Evolutionary conservation across 2,888 invertebrate species (phyloP).

Genomic region (Adelognathus sp.): DNA sequence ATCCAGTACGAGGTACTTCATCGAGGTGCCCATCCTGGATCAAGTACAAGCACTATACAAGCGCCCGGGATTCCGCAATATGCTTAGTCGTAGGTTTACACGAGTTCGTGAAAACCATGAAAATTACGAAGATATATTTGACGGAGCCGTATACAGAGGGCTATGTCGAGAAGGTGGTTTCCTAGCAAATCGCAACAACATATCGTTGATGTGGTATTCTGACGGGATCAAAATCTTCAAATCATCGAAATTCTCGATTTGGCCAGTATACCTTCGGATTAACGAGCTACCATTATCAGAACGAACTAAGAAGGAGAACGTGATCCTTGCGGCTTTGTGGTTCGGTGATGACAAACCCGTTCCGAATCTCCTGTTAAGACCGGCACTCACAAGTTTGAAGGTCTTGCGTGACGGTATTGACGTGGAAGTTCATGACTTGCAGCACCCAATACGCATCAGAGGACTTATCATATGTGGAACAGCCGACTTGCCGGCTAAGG

Average conservation of each 20-base stretch:
- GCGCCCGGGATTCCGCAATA: constrained; percentile 36
- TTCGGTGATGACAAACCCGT: neutral
- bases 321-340: neutral
- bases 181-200: neutral
- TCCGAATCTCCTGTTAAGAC: neutral
- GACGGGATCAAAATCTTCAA: neutral
- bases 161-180: neutral
- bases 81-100: constrained; percentile 10
- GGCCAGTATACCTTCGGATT: neutral
- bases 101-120: neutral
- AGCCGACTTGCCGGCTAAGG: neutral
- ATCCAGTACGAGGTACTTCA: constrained; percentile 38
- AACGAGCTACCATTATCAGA: neutral
- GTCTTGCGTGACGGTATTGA: neutral
- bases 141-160: constrained; percentile 30
- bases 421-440: neutral
- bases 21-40: constrained; percentile 44
- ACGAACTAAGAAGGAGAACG: neutral
- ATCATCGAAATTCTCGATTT: neutral
- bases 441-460: neutral
- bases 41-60: constrained; percentile 47
- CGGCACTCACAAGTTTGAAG: neutral
- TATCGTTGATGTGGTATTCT: neutral
- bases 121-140: constrained; percentile 32
- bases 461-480: neutral